Evolutionary conservation across 2,888 invertebrate species (phyloP).

Genomic region (Emmelina monodactyla): DNA sequence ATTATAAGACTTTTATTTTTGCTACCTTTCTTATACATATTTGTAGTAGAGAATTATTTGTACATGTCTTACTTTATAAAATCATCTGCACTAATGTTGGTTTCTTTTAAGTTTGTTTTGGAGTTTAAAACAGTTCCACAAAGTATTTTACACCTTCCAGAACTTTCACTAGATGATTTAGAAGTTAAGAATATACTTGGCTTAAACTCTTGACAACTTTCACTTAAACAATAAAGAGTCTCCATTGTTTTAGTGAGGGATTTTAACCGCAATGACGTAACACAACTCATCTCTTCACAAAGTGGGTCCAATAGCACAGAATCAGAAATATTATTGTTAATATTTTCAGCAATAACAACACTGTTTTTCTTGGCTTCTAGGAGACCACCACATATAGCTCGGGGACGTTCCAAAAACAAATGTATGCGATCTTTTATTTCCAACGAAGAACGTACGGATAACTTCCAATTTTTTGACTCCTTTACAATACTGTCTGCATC

Average conservation of each 20-base stretch:
- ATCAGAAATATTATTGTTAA: conserved; percentile 17
- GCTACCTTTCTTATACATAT: too few species aligned
- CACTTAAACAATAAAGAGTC: conserved; percentile 29
- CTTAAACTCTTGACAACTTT: conserved; percentile 9
- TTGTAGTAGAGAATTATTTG: too few species aligned
- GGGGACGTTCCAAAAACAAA: conserved; percentile 57
- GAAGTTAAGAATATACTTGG: conserved; percentile 29
- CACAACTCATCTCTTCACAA: conserved; percentile 23
- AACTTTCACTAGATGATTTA: conserved; percentile 38
- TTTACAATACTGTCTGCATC: conserved; percentile 32
- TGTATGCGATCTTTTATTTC: conserved; percentile 50
- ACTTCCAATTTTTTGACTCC: conserved; percentile 51
- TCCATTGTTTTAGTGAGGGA: conserved; percentile 30
- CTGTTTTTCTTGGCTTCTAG: conserved; percentile 26
- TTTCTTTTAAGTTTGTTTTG: conserved; percentile 61
- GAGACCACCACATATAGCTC: conserved; percentile 31
- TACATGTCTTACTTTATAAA: conserved; percentile 68
- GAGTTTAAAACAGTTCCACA: conserved; percentile 71
- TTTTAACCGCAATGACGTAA: conserved; percentile 37
- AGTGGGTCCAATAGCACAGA: conserved; percentile 29
- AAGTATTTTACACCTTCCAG: conserved; percentile 27
- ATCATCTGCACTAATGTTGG: conserved; percentile 42
- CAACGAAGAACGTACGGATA: conserved; percentile 41
- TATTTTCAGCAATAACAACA: conserved; percentile 14
- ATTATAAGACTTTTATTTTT: too few species aligned